Base-by-base conservation (phyloP, 2,797 vertebrate genomes). In the Anguilla anguilla region DNA sequence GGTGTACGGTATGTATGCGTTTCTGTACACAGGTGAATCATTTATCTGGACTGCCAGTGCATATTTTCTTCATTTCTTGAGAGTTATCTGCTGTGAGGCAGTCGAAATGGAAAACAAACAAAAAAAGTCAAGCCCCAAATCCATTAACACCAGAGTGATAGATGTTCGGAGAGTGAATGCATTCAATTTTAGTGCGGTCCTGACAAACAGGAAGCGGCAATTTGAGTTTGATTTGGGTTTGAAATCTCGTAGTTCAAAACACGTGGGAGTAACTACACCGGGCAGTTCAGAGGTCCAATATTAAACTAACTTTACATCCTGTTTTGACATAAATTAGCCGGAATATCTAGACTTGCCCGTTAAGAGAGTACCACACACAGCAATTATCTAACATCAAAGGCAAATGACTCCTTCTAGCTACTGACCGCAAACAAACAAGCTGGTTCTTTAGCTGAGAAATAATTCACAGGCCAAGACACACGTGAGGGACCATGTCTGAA, bases 161-260 rank as follows among this genome's bases (percentile, higher is more conserved):
- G 83, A 86, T 51, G 39, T 81, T 81, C 39, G 6, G 25, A 84
- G 86, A 89, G 82, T 69, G 89, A 89, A 88, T 85, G 46, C 43
- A 86, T 87, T 72, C 46, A 87, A 86, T 64, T 87, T 88, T 57
- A 74, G 88, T 87, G 83, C 82, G 86, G 69, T 82, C 89, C 28
- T 82, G 86, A 85, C 85, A 88, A 83, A 72, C 85, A 86, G 87
- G 81, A 84, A 84, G 90, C 85, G 72, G 55, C 86, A 83, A 61
- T 88, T 85, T 57, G 86, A 82, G 17, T 83, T 88, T 87, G 6
- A 87, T 11, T 19, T 35, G 69, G 72, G 59, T 83, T 49, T 77
- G 67, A 2, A 88, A 81, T 72, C 57, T 67, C 77, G 35, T 13
- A 39, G 13, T 86, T 74, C 49, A 64, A 17, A 49, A 25, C 74